Percentiles rank a stretch among this genome's conserved stretches.
phyloP scores from a whole-genome alignment of 2,797 vertebrate genomes.

The Poeciliopsis infans region DNA sequence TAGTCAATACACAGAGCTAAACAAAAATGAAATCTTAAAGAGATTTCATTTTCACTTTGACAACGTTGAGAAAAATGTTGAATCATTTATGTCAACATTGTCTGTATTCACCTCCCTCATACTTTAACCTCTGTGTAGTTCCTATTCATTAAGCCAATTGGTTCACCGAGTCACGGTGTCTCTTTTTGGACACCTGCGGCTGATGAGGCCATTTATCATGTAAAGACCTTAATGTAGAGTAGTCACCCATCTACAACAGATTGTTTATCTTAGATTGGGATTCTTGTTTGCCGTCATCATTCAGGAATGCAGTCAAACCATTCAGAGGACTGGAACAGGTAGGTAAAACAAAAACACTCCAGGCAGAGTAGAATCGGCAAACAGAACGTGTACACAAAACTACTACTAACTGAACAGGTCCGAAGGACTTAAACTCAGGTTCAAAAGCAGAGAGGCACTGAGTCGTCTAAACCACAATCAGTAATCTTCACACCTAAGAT shows the following conservation, averaged over 20 bases:
- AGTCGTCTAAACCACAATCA: neutral
- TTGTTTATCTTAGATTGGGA: conserved; percentile 5
- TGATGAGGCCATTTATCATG: neutral
- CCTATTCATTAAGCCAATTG: neutral
- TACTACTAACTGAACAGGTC: conserved; percentile 6
- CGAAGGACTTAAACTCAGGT: conserved; percentile 4
- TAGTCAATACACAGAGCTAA: neutral
- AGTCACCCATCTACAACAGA: neutral
- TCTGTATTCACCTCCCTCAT: neutral
- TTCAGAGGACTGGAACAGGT: conserved; percentile 34
- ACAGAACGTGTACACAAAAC: conserved; percentile 17
- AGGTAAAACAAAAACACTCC: conserved; percentile 19
- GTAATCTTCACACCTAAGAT: neutral
- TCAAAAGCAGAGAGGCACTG: neutral
- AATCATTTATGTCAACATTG: neutral
- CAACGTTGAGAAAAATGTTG: neutral
- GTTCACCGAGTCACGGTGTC: neutral
- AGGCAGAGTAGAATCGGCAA: conserved; percentile 45
- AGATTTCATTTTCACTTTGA: no score
- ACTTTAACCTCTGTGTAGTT: neutral
- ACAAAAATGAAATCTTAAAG: neutral
- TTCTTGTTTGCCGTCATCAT: neutral
- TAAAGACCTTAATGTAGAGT: neutral
- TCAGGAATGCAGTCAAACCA: conserved; percentile 62
- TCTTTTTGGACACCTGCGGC: neutral